phyloP scores from a whole-genome alignment of 2,113 vertebrate species.

The Vanacampus margaritifer region DNA sequence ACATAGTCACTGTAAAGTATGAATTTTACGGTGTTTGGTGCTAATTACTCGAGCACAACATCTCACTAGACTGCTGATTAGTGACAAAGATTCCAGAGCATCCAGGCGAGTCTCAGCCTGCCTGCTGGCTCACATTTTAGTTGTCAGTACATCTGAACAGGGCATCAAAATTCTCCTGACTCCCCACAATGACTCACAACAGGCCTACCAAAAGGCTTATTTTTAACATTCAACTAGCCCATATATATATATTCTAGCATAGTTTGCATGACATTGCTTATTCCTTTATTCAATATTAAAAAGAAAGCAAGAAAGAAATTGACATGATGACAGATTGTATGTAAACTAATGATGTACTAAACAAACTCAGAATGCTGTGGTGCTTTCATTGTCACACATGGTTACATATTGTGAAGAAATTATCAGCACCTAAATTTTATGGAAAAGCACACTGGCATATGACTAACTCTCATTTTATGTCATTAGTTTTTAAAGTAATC shows the following conservation, averaged over 20 bases:
- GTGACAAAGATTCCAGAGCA: conserved; percentile 46
- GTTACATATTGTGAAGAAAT: too few relatives aligned
- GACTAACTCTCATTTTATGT: too few relatives aligned
- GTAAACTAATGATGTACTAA: too few relatives aligned
- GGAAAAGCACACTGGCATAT: too few relatives aligned
- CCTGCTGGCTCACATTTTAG: conserved; percentile 1
- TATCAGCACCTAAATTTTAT: too few relatives aligned
- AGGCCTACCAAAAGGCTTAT: neutral
- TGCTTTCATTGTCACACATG: too few relatives aligned
- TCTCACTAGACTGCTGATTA: conserved; percentile 17
- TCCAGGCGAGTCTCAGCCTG: conserved; percentile 45
- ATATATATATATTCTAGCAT: too few relatives aligned
- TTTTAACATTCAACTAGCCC: neutral
- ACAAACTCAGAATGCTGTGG: too few relatives aligned
- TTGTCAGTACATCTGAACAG: conserved; percentile 12
- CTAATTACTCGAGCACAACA: conserved; percentile 13
- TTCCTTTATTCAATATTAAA: neutral
- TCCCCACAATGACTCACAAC: neutral
- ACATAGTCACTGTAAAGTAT: neutral
- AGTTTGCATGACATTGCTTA: neutral
- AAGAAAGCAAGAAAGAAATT: too few relatives aligned
- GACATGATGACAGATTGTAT: too few relatives aligned
- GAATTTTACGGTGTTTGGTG: conserved; percentile 4
- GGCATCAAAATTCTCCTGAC: neutral
- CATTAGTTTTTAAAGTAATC: too few relatives aligned